A percentile compares a stretch with the other conserved stretches of the same genome.
Evolutionary conservation across 2,113 vertebrate genomes (phyloP).

Genomic region (Spheniscus mendiculus): DNA sequence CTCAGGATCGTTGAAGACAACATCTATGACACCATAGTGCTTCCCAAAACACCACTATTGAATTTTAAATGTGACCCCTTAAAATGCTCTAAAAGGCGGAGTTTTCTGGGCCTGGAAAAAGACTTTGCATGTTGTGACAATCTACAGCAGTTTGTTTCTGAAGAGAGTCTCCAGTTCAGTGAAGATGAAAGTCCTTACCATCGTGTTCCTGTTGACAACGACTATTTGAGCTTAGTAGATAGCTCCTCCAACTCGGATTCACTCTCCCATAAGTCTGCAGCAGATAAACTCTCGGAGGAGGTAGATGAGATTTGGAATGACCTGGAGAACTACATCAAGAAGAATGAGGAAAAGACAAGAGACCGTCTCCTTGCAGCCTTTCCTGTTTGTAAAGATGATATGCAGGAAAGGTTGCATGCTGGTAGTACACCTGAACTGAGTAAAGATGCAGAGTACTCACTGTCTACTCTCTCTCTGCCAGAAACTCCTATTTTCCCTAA

Average conservation of each 20-base stretch:
- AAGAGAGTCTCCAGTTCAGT: slow-evolving; percentile 86
- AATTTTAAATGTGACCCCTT: slow-evolving; percentile 37
- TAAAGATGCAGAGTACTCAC: slow-evolving; percentile 69
- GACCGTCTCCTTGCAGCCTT: slow-evolving; percentile 92
- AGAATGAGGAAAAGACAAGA: slow-evolving; percentile 90
- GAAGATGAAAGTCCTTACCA: slow-evolving; percentile 77
- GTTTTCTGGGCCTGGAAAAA: slow-evolving; percentile 76
- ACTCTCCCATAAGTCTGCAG: slow-evolving; percentile 71
- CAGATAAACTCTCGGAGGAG: slow-evolving; percentile 88
- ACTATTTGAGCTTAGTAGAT: slow-evolving; percentile 74
- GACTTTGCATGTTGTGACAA: slow-evolving; percentile 77
- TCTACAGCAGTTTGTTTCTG: slow-evolving; percentile 80
- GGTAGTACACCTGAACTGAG: slow-evolving; percentile 65
- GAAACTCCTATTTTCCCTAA: slow-evolving; percentile 79
- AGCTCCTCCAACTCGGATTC: slow-evolving; percentile 80
- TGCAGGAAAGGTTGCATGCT: slow-evolving; percentile 37
- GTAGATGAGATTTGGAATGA: slow-evolving; percentile 98
- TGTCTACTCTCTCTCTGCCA: slow-evolving; percentile 74
- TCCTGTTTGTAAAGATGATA: slow-evolving; percentile 85
- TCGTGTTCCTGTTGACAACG: slow-evolving; percentile 68
- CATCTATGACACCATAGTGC: slow-evolving; percentile 89
- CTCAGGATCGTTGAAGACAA: slow-evolving; percentile 88
- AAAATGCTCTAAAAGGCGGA: slow-evolving; percentile 66
- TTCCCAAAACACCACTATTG: slow-evolving; percentile 74
- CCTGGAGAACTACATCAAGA: slow-evolving; percentile 96